These are phyloP conservation scores for Ametastegia equiseti DNA, from an alignment of 2,888 invertebrate genomes.

Conservation along the genomic window DNA sequence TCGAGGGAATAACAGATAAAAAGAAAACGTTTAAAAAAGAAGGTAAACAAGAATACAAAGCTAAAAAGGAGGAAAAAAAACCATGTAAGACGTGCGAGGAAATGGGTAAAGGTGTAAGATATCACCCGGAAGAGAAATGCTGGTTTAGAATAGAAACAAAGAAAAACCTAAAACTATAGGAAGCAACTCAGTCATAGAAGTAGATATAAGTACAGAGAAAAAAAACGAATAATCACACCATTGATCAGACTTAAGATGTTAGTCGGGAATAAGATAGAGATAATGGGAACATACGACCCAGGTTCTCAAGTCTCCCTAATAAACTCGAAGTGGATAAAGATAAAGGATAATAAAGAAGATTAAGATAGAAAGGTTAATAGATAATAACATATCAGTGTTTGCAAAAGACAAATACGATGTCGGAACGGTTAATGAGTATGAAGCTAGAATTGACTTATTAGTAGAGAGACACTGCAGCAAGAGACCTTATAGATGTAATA, in stretches of 20 bases:
- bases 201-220: constrained; percentile 51
- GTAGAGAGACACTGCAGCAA: constrained; percentile 39
- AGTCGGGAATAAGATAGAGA: constrained; percentile 50
- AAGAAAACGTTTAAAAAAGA: constrained; percentile 32
- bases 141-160: constrained; percentile 51
- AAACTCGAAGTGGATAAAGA: constrained; percentile 55
- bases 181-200: constrained; percentile 57
- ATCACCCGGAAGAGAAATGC: constrained; percentile 52
- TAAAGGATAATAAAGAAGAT: constrained; percentile 51
- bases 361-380: constrained; percentile 36
- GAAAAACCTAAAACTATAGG: constrained; percentile 49
- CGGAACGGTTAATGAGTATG: constrained; percentile 34
- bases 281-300: constrained; percentile 56
- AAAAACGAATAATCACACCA: constrained; percentile 55
- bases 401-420: constrained; percentile 42
- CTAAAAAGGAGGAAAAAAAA: constrained; percentile 33
- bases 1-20: constrained; percentile 27
- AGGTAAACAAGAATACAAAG: constrained; percentile 36
- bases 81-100: constrained; percentile 39
- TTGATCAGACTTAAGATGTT: constrained; percentile 52
- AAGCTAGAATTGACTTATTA: constrained; percentile 42
- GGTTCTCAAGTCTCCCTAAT: constrained; percentile 56
- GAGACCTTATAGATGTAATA: constrained; percentile 49
- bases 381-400: constrained; percentile 43
- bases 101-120: constrained; percentile 52